Evolutionary conservation across 2,888 invertebrate genomes (phyloP), one percentile per base, ranked within the genome.

Genomic region (Ypsolopha scabrella): DNA sequence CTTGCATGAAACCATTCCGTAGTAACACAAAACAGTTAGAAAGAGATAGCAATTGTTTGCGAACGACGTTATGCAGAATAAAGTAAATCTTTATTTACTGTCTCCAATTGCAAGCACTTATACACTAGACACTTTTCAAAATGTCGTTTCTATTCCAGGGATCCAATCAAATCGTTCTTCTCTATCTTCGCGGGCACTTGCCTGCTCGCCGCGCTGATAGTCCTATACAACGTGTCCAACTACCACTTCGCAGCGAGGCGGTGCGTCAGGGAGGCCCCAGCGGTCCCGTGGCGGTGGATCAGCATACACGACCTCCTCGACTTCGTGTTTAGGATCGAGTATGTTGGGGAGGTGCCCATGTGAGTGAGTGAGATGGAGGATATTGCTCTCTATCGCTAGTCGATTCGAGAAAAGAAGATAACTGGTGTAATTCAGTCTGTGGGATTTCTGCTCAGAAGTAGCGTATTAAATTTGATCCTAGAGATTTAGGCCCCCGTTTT

Each of bases 331-430:
- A 59, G 79, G 52, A 73, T 85, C 47, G 82, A 85, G 52, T 83
- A 85, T n/a, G 75, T 77, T 0, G 72, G 79, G 0, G 85, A 85
- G 9, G 80, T 85, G 54, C 85, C 85, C 1, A 82, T 85, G 83
- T 86, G 67, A 67, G 39, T 52, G 1, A 13, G 3, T 14, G 14
- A 14, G 13, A 39, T 9, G 1, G 6, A 39, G 39, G 9, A 39
- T 39, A 39, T 2, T 39, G 24, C 2, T 24, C 24, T 24, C 24
- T 24, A 24, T 24, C 4, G 24, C 24, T 24, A 24, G 24, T 3
- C 24, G 24, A 24, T 24, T 24, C 2, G 24, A 24, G 24, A 24
- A 2, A 4, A 24, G 24, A 24, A 24, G 24, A 3, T 3, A 24
- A 24, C 24, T 24, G 24, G 24, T 24, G 24, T 24, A 24, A 24